Evolutionary conservation across 1,140 invertebrate genomes (phyloP), one percentile per base, ranked within the genome.

Genomic region (Idris sp.): DNA sequence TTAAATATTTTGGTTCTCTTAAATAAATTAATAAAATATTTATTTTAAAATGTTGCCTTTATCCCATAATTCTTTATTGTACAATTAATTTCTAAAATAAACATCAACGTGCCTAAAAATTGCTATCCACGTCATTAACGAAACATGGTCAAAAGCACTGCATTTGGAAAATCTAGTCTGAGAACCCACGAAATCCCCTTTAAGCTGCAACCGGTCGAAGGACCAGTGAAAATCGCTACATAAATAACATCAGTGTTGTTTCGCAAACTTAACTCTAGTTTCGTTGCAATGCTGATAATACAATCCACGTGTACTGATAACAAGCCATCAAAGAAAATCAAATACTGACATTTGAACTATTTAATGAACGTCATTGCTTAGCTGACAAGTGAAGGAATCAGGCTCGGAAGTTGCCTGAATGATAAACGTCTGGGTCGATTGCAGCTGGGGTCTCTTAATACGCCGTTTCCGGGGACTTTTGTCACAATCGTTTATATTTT

Each of bases 341-440:
- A 68, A 67, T 43, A 53, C 65, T 69, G 65, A 69, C 65, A 69
- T 53, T 69, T 44, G 54, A 69, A 46, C 46, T 4, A n/a, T n/a
- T 36, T 59, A 69, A 69, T 53, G 54, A 59, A 69, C 36, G 49
- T 56, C 49, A 31, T 18, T 14, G 26, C 6, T 30, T 15, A 9
- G 10, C 28, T 38, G 38, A 56, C 40, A 67, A 40, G 41, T 22
- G 40, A 54, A 65, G 25, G 31, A 54, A 56, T 48, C 62, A 18
- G 16, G 35, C 25, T 25, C 28, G 30, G 13, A 68, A 68, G 43
- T 58, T 49, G 28, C 15, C 9, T n/a, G 19, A 11, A 14, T 65
- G 46, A 65, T 54, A 38, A 22, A 65, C 33, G 33, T 43, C 14
- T 25, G 19, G 15, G n/a, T 58, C 11, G 11, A 16, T 58, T 31